phyloP scores from a whole-genome alignment of 2,888 invertebrate genomes.

The Tenthredo scrophulariae region DNA sequence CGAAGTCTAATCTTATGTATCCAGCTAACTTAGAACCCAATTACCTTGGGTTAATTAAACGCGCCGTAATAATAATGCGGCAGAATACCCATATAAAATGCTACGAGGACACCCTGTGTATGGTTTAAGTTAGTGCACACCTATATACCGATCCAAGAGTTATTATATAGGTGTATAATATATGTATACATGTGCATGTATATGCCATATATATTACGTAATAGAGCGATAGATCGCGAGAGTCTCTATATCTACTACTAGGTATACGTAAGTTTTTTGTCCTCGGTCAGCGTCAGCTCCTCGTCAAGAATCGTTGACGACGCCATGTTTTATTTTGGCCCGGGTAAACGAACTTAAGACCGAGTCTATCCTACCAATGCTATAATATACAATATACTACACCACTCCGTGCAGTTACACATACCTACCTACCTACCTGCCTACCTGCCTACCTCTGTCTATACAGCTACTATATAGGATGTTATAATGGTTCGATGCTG shows the following conservation, averaged over 20 bases:
- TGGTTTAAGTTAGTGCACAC: not conserved
- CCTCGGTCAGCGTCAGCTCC: not conserved
- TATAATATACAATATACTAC: not conserved
- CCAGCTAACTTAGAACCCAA: too few species aligned
- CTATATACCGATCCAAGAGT: not conserved
- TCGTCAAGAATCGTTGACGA: slow-evolving; percentile 35
- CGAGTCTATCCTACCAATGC: not conserved
- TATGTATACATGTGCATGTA: too few species aligned
- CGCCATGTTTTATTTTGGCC: slow-evolving; percentile 25
- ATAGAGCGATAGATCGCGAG: slow-evolving; percentile 23
- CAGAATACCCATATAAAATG: not conserved
- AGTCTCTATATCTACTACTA: not conserved
- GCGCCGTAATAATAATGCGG: not conserved
- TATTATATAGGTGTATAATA: not conserved
- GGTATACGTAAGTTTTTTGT: not conserved
- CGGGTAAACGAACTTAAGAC: slow-evolving; percentile 33
- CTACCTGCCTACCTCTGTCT: not conserved
- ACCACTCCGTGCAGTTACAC: not conserved
- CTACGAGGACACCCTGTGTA: not conserved
- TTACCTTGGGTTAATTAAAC: too few species aligned
- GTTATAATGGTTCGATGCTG: not conserved
- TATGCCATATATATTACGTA: slow-evolving; percentile 21
- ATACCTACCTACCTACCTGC: not conserved
- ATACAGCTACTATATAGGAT: not conserved
- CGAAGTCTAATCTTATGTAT: too few species aligned